These are phyloP conservation scores for Choristoneura rosaceana DNA, from an alignment of 2,888 invertebrate genomes.

Conservation along the genomic window DNA sequence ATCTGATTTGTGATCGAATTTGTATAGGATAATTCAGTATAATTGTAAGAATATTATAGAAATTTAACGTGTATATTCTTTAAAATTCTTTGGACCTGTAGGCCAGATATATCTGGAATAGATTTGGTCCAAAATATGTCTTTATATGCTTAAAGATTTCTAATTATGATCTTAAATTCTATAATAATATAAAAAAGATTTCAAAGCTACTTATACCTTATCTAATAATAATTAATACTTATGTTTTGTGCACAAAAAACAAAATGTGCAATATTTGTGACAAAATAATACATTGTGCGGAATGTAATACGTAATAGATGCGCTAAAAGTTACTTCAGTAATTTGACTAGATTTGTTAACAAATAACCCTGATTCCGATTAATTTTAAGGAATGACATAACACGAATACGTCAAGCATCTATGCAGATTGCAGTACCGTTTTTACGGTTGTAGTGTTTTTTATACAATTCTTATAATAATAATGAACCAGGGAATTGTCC, in stretches of 20 bases:
- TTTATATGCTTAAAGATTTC: slow-evolving; percentile 7
- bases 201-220: slow-evolving; percentile 16
- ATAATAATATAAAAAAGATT: slow-evolving; percentile 17
- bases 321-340: not conserved
- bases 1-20: not conserved
- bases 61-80: not conserved
- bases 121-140: slow-evolving; percentile 33
- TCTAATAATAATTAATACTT: slow-evolving; percentile 6
- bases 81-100: slow-evolving; percentile 18
- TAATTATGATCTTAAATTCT: slow-evolving; percentile 9
- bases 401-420: not conserved
- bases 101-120: slow-evolving; percentile 27
- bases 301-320: not conserved
- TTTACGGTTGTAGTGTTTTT: too few relatives aligned
- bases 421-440: not conserved
- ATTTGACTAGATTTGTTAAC: slow-evolving; percentile 31
- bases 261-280: slow-evolving; percentile 14
- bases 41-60: slow-evolving; percentile 1
- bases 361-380: slow-evolving; percentile 16
- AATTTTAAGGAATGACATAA: not conserved
- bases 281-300: slow-evolving; percentile 24
- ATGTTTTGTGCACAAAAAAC: slow-evolving; percentile 13
- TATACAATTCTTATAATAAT: too few relatives aligned
- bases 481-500: too few relatives aligned
- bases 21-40: not conserved